Evolutionary conservation across 2,888 invertebrate species (phyloP), one percentile per base, ranked within the genome.

Genomic region (Napeogenes sylphis): DNA sequence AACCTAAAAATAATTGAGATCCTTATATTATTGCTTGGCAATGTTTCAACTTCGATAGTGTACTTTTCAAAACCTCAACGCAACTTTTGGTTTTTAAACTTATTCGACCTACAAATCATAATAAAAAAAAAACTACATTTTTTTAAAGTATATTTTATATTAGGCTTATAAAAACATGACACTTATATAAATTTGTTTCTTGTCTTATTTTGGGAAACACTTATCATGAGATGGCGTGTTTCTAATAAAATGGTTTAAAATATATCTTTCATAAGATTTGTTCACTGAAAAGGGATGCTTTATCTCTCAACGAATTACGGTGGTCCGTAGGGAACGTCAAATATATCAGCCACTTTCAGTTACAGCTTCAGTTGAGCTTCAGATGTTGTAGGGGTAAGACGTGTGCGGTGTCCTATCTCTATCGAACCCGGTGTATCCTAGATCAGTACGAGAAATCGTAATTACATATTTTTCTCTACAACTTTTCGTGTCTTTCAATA

Each of bases 301-400:
- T 47, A 57, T 58, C 45, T 30, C 53, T 30, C 59, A 63, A 63
- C 62, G 61, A 66, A 63, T 67, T 68, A 66, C 63, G 63, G 60
- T 62, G 61, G 4, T 21, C 54, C 63, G 61, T 63, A 55, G 65
- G 67, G 70, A 63, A 66, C 63, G 53, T 65, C 61, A 63, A 68
- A 67, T 66, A 54, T 70, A 70, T 68, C 61, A 64, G 62, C 56
- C 65, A 69, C 63, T 72, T 58, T 58, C 56, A 65, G 59, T 51
- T 66, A 61, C 61, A 58, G 58, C 54, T 68, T 76, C 83, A 87
- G 88, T 86, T 82, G 77, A 73, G 72, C 74, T 70, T 71, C 76
- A 77, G 79, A 73, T 78, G 72, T 73, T 73, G 76, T 68, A 66
- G 71, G 70, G 71, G 73, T 62, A 74, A 74, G 81, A 78, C 83